A percentile compares a stretch with the other conserved stretches of the same genome.
Conservation (phyloP, 2,888 invertebrate species). For the Torymus texanus region DNA sequence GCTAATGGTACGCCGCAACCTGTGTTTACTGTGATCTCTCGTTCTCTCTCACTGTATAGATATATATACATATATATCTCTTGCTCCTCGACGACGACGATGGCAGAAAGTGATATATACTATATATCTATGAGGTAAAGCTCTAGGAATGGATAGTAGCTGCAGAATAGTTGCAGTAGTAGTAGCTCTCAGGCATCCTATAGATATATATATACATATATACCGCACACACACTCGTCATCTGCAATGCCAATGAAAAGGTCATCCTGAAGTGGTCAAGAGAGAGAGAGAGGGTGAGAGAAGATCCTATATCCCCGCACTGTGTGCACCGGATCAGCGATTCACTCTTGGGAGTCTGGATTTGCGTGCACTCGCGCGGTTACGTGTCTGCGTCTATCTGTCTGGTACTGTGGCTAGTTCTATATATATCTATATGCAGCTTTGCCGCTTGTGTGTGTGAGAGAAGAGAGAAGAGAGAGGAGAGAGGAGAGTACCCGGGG, state of each 20-base stretch:
- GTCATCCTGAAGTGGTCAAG: conserved; percentile 44
- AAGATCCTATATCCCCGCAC: conserved; percentile 10
- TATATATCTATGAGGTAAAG: too few relatives aligned
- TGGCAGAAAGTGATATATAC: too few relatives aligned
- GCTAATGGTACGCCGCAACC: conserved; percentile 74
- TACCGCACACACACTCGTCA: conserved; percentile 62
- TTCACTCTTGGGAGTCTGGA: conserved; percentile 21
- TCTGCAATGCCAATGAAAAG: conserved; percentile 73
- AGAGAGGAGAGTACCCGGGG: too few relatives aligned
- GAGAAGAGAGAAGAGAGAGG: too few relatives aligned
- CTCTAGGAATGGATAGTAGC: too few relatives aligned
- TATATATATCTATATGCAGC: too few relatives aligned
- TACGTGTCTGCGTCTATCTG: too few relatives aligned
- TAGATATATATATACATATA: background rate
- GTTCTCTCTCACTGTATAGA: conserved; percentile 58
- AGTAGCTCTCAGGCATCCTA: background rate
- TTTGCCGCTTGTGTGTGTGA: too few relatives aligned
- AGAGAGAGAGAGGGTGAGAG: background rate
- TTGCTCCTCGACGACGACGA: conserved; percentile 50
- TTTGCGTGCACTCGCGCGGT: conserved; percentile 13
- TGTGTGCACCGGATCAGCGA: background rate
- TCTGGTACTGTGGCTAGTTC: too few relatives aligned
- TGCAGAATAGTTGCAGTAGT: too few relatives aligned
- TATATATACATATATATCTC: conserved; percentile 54
- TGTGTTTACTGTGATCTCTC: conserved; percentile 74